Conservation (phyloP, 2,797 vertebrate species). For the Pristis pectinata region DNA sequence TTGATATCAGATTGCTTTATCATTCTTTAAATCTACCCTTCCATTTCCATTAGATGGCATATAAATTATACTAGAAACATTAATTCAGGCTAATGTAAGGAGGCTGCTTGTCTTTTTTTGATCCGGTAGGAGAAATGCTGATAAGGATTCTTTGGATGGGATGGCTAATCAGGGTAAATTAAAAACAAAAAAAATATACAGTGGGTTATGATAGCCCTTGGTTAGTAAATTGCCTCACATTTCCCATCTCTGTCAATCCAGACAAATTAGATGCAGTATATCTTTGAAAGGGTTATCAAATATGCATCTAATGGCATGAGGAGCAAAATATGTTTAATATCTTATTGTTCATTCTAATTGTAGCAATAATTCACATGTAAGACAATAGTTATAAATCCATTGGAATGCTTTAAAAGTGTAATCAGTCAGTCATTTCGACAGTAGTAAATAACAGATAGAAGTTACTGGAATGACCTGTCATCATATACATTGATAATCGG, state of each 20-base stretch:
- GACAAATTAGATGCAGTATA: conserved; percentile 10
- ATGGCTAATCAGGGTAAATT: neutral
- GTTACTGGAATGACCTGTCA: conserved; percentile 31
- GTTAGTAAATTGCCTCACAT: conserved; percentile 4
- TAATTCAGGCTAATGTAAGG: neutral
- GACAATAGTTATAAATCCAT: conserved; percentile 33
- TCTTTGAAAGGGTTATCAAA: conserved; percentile 17
- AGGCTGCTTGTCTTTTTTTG: neutral
- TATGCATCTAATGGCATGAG: conserved; percentile 22
- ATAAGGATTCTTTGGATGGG: neutral
- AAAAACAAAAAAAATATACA: neutral
- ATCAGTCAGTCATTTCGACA: conserved; percentile 30
- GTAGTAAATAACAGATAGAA: conserved; percentile 34
- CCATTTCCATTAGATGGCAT: neutral
- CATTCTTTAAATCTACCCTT: too few species aligned
- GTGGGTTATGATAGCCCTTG: neutral
- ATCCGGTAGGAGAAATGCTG: neutral
- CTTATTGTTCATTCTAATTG: conserved; percentile 32
- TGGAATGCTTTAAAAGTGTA: conserved; percentile 29
- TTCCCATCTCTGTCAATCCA: neutral
- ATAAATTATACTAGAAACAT: neutral
- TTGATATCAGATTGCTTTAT: too few species aligned
- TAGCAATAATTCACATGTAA: conserved; percentile 31
- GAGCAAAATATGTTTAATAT: conserved; percentile 26
- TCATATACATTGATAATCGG: conserved; percentile 12